These are phyloP conservation scores for Bos indicus DNA, from an alignment of 2,113 vertebrate genomes.

Conservation along the genomic window DNA sequence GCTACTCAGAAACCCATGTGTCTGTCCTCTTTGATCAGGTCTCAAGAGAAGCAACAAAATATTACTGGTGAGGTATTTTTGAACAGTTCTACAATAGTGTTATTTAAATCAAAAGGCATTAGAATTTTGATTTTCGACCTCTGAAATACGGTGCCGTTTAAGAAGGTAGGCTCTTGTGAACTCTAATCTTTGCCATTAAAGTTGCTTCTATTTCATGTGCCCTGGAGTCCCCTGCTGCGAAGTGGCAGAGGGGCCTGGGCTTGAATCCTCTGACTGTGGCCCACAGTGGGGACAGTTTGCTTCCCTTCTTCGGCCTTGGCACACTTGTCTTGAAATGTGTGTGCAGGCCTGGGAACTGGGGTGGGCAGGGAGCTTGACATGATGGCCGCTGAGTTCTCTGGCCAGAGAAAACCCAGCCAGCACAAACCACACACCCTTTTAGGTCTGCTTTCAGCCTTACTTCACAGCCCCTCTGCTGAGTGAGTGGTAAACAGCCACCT, in stretches of 20 bases:
- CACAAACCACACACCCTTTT: background rate
- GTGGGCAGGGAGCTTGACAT: background rate
- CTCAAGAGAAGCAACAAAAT: background rate
- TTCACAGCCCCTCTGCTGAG: background rate
- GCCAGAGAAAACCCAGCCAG: background rate
- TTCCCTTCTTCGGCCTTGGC: background rate
- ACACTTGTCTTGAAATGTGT: background rate
- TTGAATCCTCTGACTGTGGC: background rate
- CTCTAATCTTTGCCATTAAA: background rate
- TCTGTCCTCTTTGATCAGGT: background rate
- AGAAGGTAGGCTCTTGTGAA: background rate
- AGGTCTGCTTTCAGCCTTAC: background rate
- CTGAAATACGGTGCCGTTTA: background rate
- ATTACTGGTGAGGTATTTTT: background rate
- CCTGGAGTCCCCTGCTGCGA: background rate
- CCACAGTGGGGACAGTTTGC: background rate
- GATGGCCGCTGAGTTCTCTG: background rate
- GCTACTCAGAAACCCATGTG: background rate
- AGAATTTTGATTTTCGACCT: background rate
- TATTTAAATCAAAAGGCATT: background rate
- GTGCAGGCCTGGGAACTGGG: background rate
- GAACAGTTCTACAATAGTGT: background rate
- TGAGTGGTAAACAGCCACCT: background rate
- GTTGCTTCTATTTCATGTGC: background rate
- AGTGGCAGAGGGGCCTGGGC: too few relatives aligned